phyloP scores from a whole-genome alignment of 1,140 invertebrate species.

The Pygmarrhopalites habei region DNA sequence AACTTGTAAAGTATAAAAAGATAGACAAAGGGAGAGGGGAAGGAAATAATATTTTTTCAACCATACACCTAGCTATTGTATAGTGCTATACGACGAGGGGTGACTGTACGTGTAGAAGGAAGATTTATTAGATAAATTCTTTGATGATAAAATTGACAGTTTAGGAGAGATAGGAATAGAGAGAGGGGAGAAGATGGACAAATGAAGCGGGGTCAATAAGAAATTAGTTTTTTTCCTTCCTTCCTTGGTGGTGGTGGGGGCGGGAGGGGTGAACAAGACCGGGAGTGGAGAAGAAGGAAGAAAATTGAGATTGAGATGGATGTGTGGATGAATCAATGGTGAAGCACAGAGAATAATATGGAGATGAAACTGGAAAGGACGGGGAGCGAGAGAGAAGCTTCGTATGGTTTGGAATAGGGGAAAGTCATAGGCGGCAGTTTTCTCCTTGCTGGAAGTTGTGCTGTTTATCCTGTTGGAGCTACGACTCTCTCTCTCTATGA shows the following conservation, averaged over 20 bases:
- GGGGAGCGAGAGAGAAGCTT: not conserved
- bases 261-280: not conserved
- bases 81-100: no score
- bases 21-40: no score
- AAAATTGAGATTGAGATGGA: constrained; percentile 2
- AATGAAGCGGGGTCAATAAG: constrained; percentile 7
- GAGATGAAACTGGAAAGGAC: constrained; percentile 17
- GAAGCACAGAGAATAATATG: constrained; percentile 19
- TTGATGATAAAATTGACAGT: constrained; percentile 9
- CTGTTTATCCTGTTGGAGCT: no score
- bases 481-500: no score
- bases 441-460: no score
- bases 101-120: no score
- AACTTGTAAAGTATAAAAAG: no score
- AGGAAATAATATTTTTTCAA: no score
- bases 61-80: no score
- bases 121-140: no score
- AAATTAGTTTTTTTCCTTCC: constrained; percentile 5
- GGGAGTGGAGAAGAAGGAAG: not conserved
- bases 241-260: not conserved
- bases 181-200: not conserved
- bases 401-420: no score
- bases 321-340: constrained; percentile 9
- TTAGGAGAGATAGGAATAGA: not conserved
- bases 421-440: no score